Percentiles rank a stretch among this genome's conserved stretches.
phyloP scores from a whole-genome alignment of 2,888 invertebrate genomes.

The Trachelus troglodyta region DNA sequence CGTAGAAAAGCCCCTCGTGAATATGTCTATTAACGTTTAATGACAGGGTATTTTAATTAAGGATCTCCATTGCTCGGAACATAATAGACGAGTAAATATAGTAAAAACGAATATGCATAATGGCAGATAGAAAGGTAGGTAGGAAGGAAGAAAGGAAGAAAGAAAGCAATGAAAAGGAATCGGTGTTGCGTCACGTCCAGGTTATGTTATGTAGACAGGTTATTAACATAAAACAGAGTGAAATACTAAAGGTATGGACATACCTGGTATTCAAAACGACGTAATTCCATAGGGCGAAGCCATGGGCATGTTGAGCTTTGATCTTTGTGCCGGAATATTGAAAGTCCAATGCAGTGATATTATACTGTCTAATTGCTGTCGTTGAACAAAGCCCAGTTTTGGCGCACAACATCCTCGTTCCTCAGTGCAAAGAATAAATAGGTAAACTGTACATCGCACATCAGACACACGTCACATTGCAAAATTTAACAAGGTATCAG shows the following conservation, averaged over 20 bases:
- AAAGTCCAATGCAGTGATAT: conserved; percentile 54
- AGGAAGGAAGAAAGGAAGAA: not conserved
- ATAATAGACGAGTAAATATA: not conserved
- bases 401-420: not conserved
- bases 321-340: conserved; percentile 51
- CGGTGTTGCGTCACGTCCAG: not conserved
- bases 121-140: not conserved
- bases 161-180: not conserved
- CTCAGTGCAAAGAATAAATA: not conserved
- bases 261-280: conserved; percentile 40
- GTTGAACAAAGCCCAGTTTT: conserved; percentile 42
- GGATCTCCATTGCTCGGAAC: not conserved
- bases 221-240: conserved; percentile 22
- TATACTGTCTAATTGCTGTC: conserved; percentile 47
- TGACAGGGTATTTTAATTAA: not conserved
- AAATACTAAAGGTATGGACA: conserved; percentile 3
- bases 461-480: not conserved
- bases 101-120: not conserved
- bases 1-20: not conserved
- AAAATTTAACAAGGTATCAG: not conserved
- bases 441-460: not conserved
- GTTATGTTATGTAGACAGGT: conserved; percentile 11
- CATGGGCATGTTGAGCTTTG: conserved; percentile 43
- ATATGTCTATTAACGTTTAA: not conserved
- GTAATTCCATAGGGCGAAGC: conserved; percentile 33